These are phyloP conservation scores for Calcarius lapponicus DNA, from an alignment of 2,797 vertebrate genomes.

Conservation along the genomic window DNA sequence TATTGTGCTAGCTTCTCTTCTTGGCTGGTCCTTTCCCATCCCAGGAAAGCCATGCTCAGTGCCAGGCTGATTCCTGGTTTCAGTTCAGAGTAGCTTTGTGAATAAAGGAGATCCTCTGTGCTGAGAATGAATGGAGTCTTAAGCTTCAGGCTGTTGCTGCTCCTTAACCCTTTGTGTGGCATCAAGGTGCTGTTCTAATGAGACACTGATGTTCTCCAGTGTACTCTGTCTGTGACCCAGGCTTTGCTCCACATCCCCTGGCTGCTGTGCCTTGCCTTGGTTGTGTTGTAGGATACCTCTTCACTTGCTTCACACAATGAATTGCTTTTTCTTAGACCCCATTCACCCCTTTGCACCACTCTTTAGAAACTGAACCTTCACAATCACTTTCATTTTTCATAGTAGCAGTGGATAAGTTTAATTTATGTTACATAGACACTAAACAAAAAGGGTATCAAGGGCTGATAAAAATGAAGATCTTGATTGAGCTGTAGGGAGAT, in stretches of 20 bases:
- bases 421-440: not conserved
- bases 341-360: not conserved
- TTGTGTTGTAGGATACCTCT: not conserved
- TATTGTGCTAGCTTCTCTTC: not conserved
- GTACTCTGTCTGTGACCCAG: accelerated
- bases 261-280: not conserved
- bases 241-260: not conserved
- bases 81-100: not conserved
- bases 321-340: not conserved
- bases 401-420: not conserved
- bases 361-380: too few relatives aligned
- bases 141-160: not conserved
- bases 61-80: not conserved
- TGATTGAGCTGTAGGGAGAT: not conserved
- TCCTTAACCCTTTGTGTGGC: not conserved
- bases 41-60: not conserved
- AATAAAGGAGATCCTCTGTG: not conserved
- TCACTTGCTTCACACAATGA: not conserved
- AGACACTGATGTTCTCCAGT: accelerated
- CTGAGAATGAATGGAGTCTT: not conserved
- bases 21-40: not conserved
- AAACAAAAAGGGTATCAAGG: not conserved
- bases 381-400: not conserved
- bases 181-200: not conserved
- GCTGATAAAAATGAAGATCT: not conserved